These are phyloP conservation scores for Trichomycterus rosablanca DNA, from an alignment of 2,113 vertebrate species.

Conservation along the genomic window DNA sequence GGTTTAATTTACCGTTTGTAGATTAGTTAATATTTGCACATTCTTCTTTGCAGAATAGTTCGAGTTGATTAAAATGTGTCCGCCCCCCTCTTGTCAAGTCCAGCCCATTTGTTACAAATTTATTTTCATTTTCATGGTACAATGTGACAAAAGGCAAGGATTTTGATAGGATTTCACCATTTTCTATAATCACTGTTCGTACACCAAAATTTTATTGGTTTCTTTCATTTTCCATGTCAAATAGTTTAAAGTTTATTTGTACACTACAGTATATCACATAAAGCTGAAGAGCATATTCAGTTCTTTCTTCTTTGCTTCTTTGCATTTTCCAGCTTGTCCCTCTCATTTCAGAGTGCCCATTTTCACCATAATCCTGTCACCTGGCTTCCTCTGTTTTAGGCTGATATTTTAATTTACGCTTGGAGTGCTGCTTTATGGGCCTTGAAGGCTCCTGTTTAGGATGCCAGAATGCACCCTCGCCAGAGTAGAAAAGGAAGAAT, in stretches of 20 bases:
- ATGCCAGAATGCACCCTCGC: conserved; percentile 33
- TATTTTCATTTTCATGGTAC: no score
- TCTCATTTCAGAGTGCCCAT: conserved; percentile 41
- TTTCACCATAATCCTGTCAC: conserved; percentile 57
- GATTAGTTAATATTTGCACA: no score
- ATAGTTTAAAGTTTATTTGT: background rate
- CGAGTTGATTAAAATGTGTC: no score
- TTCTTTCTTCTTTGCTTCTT: conserved; percentile 30
- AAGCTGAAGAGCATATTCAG: background rate
- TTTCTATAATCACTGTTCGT: no score
- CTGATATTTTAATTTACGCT: conserved; percentile 58
- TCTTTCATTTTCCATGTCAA: background rate
- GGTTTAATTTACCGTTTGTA: no score
- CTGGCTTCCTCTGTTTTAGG: conserved; percentile 48
- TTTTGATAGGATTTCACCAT: no score
- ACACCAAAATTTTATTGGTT: no score
- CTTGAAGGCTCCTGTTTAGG: conserved; percentile 29
- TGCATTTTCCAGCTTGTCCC: background rate
- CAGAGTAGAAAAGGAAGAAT: conserved; percentile 28
- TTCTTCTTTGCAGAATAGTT: no score
- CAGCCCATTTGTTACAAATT: no score
- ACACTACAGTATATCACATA: conserved; percentile 3
- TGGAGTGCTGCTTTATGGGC: conserved; percentile 42
- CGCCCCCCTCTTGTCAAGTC: no score
- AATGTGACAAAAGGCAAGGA: no score